Evolutionary conservation across 2,113 vertebrate genomes (phyloP).

Genomic region (Myanophis thanlyinensis): DNA sequence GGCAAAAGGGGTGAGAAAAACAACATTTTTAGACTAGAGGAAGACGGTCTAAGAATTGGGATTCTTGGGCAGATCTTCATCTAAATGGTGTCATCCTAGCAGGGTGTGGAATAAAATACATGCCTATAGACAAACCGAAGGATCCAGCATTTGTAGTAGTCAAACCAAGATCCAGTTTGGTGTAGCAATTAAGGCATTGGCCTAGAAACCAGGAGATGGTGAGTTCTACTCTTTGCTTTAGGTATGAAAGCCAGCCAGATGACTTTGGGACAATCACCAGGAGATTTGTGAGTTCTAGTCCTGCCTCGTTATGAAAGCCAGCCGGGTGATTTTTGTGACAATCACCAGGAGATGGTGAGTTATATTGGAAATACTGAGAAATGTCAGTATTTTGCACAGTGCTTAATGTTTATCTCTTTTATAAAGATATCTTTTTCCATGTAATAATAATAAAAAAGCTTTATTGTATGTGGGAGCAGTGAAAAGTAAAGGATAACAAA

Average conservation of each 20-base stretch:
- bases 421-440: neutral
- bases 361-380: too few relatives aligned
- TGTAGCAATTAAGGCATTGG: too few relatives aligned
- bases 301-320: too few relatives aligned
- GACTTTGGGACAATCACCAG: too few relatives aligned
- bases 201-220: too few relatives aligned
- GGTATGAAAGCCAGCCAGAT: too few relatives aligned
- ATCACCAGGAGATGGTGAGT: too few relatives aligned
- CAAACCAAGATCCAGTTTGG: too few relatives aligned
- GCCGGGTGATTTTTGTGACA: too few relatives aligned
- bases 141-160: neutral
- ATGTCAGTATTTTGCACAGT: neutral
- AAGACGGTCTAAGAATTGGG: neutral
- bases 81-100: neutral
- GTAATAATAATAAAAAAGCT: neutral
- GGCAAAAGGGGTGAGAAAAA: neutral
- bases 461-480: neutral
- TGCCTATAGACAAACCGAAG: neutral
- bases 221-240: too few relatives aligned
- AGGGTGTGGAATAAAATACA: neutral
- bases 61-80: neutral
- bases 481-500: neutral
- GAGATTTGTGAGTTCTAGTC: too few relatives aligned
- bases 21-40: neutral
- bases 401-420: neutral